A percentile compares a stretch with the other conserved stretches of the same genome.
Evolutionary conservation across 1,140 invertebrate species (phyloP).

Genomic region (Pogonognathellus flavescens): DNA sequence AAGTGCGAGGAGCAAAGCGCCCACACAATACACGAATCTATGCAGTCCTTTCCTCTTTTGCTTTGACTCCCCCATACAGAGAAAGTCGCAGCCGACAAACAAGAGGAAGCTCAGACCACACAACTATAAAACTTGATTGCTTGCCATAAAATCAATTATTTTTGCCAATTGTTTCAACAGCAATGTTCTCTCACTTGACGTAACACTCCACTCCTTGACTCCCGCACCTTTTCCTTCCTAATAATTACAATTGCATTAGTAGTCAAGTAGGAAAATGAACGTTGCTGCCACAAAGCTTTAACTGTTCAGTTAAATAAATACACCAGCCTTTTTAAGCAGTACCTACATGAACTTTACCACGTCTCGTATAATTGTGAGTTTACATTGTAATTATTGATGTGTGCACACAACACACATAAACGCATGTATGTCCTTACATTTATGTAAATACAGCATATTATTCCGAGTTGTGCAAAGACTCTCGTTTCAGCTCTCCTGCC

Average conservation of each 20-base stretch:
- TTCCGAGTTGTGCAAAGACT: background rate
- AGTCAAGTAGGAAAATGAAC: background rate
- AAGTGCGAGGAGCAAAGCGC: too few species aligned
- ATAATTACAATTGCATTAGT: slow-evolving; percentile 44
- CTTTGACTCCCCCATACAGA: background rate
- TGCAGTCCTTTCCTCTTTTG: too few species aligned
- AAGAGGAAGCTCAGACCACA: slow-evolving; percentile 11
- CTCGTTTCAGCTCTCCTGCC: background rate
- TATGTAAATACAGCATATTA: background rate
- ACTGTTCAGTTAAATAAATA: background rate
- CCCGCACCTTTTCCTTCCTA: slow-evolving; percentile 25
- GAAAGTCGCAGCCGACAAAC: background rate
- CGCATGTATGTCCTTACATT: background rate
- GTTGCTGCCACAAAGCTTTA: background rate
- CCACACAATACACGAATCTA: too few species aligned
- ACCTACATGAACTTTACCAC: background rate
- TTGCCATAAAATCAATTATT: slow-evolving; percentile 50
- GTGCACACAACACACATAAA: slow-evolving; percentile 23
- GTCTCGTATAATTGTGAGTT: background rate
- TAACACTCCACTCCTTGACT: slow-evolving; percentile 36
- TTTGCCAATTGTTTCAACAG: slow-evolving; percentile 48
- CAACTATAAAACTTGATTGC: slow-evolving; percentile 47
- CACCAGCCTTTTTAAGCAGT: background rate
- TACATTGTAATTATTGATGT: slow-evolving; percentile 14
- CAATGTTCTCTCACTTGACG: slow-evolving; percentile 18